Evolutionary conservation across 2,113 vertebrate genomes (phyloP).

Genomic region (Apteryx owenii): DNA sequence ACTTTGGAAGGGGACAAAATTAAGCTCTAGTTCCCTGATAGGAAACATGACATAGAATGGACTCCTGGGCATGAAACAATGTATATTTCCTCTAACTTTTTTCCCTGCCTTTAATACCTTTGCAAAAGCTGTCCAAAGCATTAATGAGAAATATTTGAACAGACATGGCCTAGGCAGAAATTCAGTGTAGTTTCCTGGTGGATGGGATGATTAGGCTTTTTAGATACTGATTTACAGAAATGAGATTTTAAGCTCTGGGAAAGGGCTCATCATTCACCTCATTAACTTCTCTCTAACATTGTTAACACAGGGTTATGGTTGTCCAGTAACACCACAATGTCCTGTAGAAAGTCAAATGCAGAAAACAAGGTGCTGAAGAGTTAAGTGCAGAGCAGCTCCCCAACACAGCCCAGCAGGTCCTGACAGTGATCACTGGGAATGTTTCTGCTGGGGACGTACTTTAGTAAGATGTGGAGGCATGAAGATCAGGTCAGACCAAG

Average conservation of each 20-base stretch:
- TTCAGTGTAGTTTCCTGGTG: background rate
- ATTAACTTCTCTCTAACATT: background rate
- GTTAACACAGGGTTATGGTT: background rate
- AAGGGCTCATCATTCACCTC: background rate
- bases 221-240: background rate
- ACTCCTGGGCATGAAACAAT: constrained; percentile 11
- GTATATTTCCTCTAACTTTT: constrained; percentile 14
- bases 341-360: background rate
- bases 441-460: fast-evolving
- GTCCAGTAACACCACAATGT: background rate
- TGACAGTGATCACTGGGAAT: background rate
- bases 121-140: background rate
- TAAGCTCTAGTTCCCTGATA: background rate
- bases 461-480: background rate
- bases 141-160: background rate
- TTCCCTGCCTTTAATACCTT: background rate
- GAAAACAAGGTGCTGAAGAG: background rate
- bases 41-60: constrained; percentile 19
- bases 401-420: background rate
- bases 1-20: constrained; percentile 22
- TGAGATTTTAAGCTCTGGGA: background rate
- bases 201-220: background rate
- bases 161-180: background rate
- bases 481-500: background rate
- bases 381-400: background rate